Evolutionary conservation across 2,797 vertebrate species (phyloP).

Genomic region (Sphenodon punctatus): DNA sequence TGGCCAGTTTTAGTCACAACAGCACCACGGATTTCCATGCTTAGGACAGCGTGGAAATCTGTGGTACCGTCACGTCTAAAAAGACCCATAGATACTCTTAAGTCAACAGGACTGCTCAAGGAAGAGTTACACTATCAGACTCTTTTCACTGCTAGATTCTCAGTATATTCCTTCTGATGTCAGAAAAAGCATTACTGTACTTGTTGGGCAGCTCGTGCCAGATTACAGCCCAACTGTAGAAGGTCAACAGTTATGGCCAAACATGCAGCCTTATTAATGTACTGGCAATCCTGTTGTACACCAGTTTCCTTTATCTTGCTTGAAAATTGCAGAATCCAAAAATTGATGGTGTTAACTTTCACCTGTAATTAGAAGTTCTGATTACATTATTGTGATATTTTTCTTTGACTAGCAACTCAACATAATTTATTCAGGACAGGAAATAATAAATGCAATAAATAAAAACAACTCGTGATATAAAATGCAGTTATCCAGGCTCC

Average conservation of each 20-base stretch:
- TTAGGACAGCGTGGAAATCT: too few relatives aligned
- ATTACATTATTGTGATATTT: neutral
- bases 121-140: neutral
- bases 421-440: neutral
- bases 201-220: neutral
- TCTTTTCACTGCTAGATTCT: neutral
- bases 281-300: neutral
- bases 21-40: too few relatives aligned
- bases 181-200: neutral
- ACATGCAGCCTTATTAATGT: neutral
- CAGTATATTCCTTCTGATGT: neutral
- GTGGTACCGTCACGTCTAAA: too few relatives aligned
- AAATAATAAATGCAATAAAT: neutral
- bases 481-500: neutral
- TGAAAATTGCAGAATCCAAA: neutral
- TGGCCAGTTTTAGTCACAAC: too few relatives aligned
- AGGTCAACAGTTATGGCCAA: neutral
- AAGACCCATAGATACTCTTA: too few relatives aligned
- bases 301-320: neutral
- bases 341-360: neutral
- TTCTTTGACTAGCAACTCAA: neutral
- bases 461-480: neutral
- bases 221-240: neutral
- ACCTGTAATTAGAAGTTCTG: neutral
- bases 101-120: neutral